Evolutionary conservation across 2,797 vertebrate genomes (phyloP).

Genomic region (Monodelphis domestica): DNA sequence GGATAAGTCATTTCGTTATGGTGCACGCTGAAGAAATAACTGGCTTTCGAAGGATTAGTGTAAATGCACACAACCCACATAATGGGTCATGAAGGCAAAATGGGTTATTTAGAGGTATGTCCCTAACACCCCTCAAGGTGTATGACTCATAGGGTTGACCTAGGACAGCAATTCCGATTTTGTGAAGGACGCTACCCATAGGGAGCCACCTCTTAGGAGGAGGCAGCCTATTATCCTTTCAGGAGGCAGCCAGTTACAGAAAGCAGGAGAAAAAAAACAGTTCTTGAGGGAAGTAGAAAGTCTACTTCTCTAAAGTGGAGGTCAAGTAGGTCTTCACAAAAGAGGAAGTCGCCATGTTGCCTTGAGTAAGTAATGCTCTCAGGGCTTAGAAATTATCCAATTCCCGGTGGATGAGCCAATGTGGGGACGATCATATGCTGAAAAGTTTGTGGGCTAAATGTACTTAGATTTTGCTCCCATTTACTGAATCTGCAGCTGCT

Average conservation of each 20-base stretch:
- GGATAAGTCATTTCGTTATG: conserved; percentile 18
- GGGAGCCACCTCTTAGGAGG: conserved; percentile 36
- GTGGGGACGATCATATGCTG: conserved; percentile 10
- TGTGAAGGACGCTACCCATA: conserved; percentile 16
- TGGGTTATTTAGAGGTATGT: conserved; percentile 1
- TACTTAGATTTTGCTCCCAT: not conserved
- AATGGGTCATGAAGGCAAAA: conserved; percentile 24
- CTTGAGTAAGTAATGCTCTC: conserved; percentile 22
- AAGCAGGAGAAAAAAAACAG: not conserved
- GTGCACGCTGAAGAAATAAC: conserved; percentile 20
- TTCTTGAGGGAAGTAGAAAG: conserved; percentile 22
- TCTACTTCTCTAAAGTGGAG: not conserved
- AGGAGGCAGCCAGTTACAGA: not conserved
- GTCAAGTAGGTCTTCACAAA: not conserved
- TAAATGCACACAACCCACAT: conserved; percentile 25
- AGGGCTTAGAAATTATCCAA: conserved; percentile 9
- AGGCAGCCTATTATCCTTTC: not conserved
- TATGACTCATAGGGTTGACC: not conserved
- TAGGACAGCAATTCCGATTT: not conserved
- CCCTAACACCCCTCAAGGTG: conserved; percentile 33
- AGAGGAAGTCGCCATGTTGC: conserved; percentile 26
- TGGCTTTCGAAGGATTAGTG: conserved; percentile 29
- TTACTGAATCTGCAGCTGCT: conserved; percentile 25
- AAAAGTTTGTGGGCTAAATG: not conserved
- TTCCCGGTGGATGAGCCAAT: conserved; percentile 13